These are phyloP conservation scores for Zele albiditarsus DNA, from an alignment of 2,888 invertebrate genomes.

Conservation along the genomic window DNA sequence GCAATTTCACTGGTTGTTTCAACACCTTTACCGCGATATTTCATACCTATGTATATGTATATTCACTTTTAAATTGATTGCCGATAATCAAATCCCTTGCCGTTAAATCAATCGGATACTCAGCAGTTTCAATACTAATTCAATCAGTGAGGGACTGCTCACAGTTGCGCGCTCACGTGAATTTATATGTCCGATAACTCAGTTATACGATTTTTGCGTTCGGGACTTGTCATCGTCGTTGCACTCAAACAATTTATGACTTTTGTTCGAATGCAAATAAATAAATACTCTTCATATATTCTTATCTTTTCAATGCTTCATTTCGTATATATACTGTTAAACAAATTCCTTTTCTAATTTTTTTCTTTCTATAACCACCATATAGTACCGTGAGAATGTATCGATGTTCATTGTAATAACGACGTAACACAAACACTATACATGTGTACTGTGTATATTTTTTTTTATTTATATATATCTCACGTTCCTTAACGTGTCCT, in stretches of 20 bases:
- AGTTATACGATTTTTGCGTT: conserved; percentile 43
- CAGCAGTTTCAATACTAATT: conserved; percentile 57
- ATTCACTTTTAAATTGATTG: conserved; percentile 58
- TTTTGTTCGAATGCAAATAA: neutral
- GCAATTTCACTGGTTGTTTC: neutral
- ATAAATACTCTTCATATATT: neutral
- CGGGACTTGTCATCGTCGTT: conserved; percentile 15
- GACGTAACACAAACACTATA: conserved; percentile 18
- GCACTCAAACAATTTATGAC: conserved; percentile 15
- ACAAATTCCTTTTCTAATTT: neutral
- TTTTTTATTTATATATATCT: neutral
- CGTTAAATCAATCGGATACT: conserved; percentile 42
- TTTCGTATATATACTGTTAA: neutral
- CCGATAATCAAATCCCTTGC: conserved; percentile 59
- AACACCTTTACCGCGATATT: conserved; percentile 22
- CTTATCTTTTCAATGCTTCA: neutral
- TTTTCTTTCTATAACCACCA: neutral
- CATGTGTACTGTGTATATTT: neutral
- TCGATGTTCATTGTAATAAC: conserved; percentile 25
- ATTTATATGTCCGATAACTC: conserved; percentile 26
- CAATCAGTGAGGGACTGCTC: conserved; percentile 47
- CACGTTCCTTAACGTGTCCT: neutral
- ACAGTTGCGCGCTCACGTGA: neutral
- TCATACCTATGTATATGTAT: neutral
- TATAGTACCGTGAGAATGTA: conserved; percentile 36